A percentile compares a stretch with the other conserved stretches of the same genome.
Evolutionary conservation across 2,888 invertebrate genomes (phyloP).

Genomic region (Lagria hirta): DNA sequence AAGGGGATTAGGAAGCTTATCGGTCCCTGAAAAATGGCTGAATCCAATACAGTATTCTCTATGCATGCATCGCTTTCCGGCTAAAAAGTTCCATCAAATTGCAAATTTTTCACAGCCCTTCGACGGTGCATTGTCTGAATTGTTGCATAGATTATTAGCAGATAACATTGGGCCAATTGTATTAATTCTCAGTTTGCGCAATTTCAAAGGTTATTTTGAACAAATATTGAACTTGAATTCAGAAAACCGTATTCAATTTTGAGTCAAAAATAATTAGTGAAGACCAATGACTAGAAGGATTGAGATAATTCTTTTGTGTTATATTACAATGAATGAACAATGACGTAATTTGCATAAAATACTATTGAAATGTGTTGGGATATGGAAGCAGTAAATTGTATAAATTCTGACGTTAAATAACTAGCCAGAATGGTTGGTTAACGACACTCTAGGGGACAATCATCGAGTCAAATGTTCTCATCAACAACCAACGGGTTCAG

Average conservation of each 20-base stretch:
- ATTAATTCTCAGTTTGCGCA: slow-evolving; percentile 2
- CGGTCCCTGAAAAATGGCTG: slow-evolving; percentile 47
- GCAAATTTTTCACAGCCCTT: slow-evolving; percentile 30
- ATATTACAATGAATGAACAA: slow-evolving; percentile 6
- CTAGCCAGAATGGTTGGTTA: slow-evolving; percentile 27
- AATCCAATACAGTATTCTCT: slow-evolving; percentile 47
- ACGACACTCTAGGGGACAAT: slow-evolving; percentile 44
- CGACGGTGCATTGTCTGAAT: slow-evolving; percentile 14
- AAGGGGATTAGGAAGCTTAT: slow-evolving; percentile 49
- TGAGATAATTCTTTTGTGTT: slow-evolving; percentile 5
- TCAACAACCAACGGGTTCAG: slow-evolving; percentile 36
- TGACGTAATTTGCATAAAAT: slow-evolving; percentile 21
- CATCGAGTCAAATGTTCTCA: slow-evolving; percentile 44
- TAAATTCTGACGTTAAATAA: slow-evolving; percentile 33
- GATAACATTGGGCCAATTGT: no score
- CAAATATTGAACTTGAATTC: slow-evolving; percentile 5
- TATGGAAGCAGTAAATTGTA: slow-evolving; percentile 12
- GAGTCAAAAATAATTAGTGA: slow-evolving; percentile 8
- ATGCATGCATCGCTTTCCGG: slow-evolving; percentile 40
- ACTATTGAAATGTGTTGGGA: slow-evolving; percentile 21
- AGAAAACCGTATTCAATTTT: background rate
- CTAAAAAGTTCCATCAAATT: slow-evolving; percentile 47
- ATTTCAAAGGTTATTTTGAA: slow-evolving; percentile 6
- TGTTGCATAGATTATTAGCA: slow-evolving; percentile 10
- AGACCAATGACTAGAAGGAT: background rate